phyloP scores from a whole-genome alignment of 2,888 invertebrate species.

The Lasioglossum lativentre region DNA sequence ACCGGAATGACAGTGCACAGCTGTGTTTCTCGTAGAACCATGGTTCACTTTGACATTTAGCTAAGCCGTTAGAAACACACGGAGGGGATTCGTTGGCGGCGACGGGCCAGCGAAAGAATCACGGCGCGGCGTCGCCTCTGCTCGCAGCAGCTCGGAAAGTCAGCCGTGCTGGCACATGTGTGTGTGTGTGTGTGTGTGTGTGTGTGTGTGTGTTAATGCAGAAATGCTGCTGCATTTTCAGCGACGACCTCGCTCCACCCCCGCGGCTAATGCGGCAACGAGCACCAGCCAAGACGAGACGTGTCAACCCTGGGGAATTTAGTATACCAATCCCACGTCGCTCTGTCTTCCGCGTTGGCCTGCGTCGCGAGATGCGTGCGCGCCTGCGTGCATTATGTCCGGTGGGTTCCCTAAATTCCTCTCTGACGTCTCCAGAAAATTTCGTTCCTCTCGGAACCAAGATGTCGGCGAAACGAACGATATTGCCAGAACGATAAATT shows the following conservation, averaged over 20 bases:
- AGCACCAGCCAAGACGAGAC: slow-evolving; percentile 44
- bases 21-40: neutral
- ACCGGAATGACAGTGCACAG: neutral
- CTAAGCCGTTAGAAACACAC: slow-evolving; percentile 8
- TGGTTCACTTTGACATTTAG: neutral
- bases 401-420: neutral
- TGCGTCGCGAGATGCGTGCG: slow-evolving; percentile 5
- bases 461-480: neutral
- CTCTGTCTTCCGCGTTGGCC: slow-evolving; percentile 3
- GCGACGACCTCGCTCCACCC: slow-evolving; percentile 31
- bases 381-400: slow-evolving; percentile 7
- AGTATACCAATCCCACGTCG: slow-evolving; percentile 37
- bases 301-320: slow-evolving; percentile 51
- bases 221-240: slow-evolving; percentile 66
- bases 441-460: neutral
- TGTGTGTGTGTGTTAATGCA: slow-evolving; percentile 63
- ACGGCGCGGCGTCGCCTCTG: slow-evolving; percentile 24
- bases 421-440: neutral
- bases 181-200: slow-evolving; percentile 12
- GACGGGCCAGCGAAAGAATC: slow-evolving; percentile 4
- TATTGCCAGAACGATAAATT: neutral
- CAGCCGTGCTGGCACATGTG: neutral
- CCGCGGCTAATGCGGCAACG: slow-evolving; percentile 56
- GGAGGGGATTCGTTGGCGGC: neutral
- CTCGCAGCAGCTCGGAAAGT: slow-evolving; percentile 15